phyloP scores from a whole-genome alignment of 2,888 invertebrate genomes.

The Hymenopus coronatus region DNA sequence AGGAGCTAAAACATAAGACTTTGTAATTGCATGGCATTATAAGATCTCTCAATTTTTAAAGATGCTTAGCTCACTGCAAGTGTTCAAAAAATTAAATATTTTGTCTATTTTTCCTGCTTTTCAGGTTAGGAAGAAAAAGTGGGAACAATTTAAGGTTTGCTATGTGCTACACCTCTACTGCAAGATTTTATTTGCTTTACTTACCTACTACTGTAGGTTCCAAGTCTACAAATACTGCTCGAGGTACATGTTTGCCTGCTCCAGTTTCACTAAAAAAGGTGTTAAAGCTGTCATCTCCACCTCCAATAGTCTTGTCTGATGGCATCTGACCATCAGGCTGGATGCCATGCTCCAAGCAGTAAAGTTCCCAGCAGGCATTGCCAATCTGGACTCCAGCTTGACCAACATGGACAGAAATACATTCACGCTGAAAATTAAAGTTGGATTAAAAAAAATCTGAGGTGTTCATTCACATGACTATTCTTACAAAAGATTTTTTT shows the following conservation, averaged over 20 bases:
- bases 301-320: slow-evolving; percentile 77
- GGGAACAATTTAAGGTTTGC: no score
- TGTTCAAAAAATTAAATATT: no score
- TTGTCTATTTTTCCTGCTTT: no score
- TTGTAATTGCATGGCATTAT: no score
- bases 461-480: no score
- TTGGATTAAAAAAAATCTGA: no score
- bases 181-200: slow-evolving; percentile 32
- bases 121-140: no score
- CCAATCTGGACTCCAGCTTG: slow-evolving; percentile 48
- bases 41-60: no score
- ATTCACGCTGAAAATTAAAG: slow-evolving; percentile 44
- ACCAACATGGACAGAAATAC: slow-evolving; percentile 49
- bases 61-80: no score
- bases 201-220: slow-evolving; percentile 89
- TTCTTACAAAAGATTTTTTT: no score
- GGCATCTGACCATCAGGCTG: slow-evolving; percentile 54
- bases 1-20: no score
- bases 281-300: slow-evolving; percentile 92
- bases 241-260: slow-evolving; percentile 92
- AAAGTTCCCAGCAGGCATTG: slow-evolving; percentile 46
- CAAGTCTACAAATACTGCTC: slow-evolving; percentile 91
- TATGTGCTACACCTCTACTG: background rate
- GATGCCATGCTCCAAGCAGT: slow-evolving; percentile 47
- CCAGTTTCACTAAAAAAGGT: slow-evolving; percentile 94